A percentile compares a stretch with the other conserved stretches of the same genome.
phyloP scores from a whole-genome alignment of 2,113 vertebrate species.

The Ahaetulla prasina region DNA sequence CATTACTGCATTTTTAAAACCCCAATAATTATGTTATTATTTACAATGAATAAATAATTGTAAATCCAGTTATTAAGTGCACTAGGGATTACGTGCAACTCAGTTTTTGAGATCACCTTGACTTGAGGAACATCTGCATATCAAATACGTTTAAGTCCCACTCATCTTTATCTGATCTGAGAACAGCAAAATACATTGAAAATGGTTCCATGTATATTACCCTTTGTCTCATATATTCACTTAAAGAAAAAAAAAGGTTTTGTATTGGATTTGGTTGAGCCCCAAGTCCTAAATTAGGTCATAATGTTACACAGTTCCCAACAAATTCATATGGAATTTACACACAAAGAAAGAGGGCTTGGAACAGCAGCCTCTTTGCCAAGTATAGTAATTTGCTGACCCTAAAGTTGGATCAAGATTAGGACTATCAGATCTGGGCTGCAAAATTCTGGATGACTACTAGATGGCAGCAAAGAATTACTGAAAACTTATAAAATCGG shows the following conservation, averaged over 20 bases:
- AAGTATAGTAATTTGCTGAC: not conserved
- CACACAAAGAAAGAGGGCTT: not conserved
- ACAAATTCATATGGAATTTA: not conserved
- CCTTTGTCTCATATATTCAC: not conserved
- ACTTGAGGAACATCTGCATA: constrained; percentile 52
- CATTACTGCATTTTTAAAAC: constrained; percentile 27
- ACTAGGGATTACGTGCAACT: constrained; percentile 54
- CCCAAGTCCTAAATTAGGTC: not conserved
- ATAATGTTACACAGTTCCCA: not conserved
- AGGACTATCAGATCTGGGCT: not conserved
- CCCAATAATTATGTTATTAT: constrained; percentile 55
- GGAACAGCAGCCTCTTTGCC: not conserved
- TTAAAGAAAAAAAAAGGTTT: not conserved
- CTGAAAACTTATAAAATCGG: not conserved
- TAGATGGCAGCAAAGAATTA: not conserved
- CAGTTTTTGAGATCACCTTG: constrained; percentile 70
- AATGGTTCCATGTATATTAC: not conserved
- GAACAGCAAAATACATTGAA: constrained; percentile 17
- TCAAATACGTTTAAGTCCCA: not conserved
- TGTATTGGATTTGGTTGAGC: not conserved
- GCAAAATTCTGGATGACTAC: not conserved
- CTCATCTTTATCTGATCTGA: not conserved
- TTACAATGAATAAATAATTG: constrained; percentile 55
- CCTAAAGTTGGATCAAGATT: not conserved
- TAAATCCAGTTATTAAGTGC: constrained; percentile 47